Evolutionary conservation across 2,888 invertebrate genomes (phyloP).

Genomic region (Tetragonula carbonaria): DNA sequence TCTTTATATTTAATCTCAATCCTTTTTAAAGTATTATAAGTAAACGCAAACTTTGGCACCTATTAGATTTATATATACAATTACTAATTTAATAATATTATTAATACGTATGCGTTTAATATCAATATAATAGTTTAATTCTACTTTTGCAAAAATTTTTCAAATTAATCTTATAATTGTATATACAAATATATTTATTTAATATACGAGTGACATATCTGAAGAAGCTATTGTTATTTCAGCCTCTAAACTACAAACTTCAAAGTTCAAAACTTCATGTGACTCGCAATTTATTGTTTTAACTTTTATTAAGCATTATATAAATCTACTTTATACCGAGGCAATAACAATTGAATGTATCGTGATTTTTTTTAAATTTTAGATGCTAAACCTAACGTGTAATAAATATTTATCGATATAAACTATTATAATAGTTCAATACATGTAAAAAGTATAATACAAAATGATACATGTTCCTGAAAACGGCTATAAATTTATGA

Average conservation of each 20-base stretch:
- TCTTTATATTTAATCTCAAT: constrained; percentile 27
- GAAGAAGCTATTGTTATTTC: neutral
- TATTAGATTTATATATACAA: constrained; percentile 29
- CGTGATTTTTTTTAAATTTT: constrained; percentile 21
- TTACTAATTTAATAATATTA: constrained; percentile 6
- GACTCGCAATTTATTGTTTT: neutral
- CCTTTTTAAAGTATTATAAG: constrained; percentile 3
- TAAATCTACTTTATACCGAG: constrained; percentile 17
- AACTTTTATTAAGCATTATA: neutral
- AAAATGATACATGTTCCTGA: constrained; percentile 24
- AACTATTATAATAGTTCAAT: constrained; percentile 10
- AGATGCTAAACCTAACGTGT: constrained; percentile 11
- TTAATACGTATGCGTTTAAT: neutral
- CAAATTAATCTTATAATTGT: constrained; percentile 6
- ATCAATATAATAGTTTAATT: neutral
- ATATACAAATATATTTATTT: constrained; percentile 29
- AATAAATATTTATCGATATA: constrained; percentile 36
- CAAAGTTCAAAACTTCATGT: neutral
- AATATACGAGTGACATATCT: constrained; percentile 9
- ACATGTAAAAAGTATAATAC: constrained; percentile 20
- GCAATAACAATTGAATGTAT: constrained; percentile 27
- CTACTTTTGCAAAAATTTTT: neutral
- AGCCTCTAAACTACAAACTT: constrained; percentile 12
- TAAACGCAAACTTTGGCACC: constrained; percentile 32
- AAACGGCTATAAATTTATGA: constrained; percentile 8